phyloP scores from a whole-genome alignment of 2,113 vertebrate species.

The Willisornis vidua region DNA sequence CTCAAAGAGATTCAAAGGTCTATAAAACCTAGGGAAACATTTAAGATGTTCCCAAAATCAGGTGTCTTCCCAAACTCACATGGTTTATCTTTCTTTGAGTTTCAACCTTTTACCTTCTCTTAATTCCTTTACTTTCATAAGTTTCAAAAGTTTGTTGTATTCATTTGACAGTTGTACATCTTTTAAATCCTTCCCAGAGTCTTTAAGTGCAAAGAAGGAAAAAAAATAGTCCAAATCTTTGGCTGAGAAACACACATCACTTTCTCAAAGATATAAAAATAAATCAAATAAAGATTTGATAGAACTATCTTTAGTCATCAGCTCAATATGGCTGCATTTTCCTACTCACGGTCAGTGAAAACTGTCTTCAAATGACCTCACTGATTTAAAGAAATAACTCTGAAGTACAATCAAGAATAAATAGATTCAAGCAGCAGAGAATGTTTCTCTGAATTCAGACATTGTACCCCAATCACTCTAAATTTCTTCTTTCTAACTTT shows the following conservation, averaged over 20 bases:
- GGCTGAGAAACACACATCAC: background rate
- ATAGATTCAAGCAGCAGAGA: background rate
- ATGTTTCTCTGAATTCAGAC: background rate
- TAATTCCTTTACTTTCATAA: background rate
- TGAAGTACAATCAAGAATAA: background rate
- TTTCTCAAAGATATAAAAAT: background rate
- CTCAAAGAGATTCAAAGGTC: background rate
- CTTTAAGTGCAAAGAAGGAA: background rate
- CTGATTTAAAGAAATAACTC: background rate
- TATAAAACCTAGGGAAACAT: background rate
- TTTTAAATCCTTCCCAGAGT: background rate
- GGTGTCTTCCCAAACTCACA: background rate
- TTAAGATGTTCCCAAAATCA: background rate
- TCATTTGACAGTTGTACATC: background rate
- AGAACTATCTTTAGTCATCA: background rate
- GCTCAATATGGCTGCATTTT: background rate
- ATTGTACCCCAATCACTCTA: background rate
- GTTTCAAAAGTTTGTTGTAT: background rate
- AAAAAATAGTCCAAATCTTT: background rate
- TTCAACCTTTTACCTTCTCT: background rate
- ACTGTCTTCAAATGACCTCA: background rate
- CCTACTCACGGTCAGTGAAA: background rate
- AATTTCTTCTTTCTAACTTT: background rate
- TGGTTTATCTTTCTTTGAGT: background rate
- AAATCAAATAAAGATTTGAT: background rate